A percentile compares a stretch with the other conserved stretches of the same genome.
Evolutionary conservation across 2,888 invertebrate genomes (phyloP).

Genomic region (Tenthredo livida): DNA sequence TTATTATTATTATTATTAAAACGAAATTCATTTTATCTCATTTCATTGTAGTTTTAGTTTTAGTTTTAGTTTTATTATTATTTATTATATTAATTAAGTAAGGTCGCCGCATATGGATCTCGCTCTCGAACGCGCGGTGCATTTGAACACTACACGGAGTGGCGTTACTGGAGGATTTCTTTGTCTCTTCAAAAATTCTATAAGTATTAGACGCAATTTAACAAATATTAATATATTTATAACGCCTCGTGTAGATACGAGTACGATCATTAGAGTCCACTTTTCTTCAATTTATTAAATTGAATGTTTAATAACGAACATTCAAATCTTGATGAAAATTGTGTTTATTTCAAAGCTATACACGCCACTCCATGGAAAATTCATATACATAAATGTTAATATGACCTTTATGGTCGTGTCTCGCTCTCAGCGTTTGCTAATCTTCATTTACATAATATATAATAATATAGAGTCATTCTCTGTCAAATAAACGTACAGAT

Average conservation of each 20-base stretch:
- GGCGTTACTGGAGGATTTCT: not conserved
- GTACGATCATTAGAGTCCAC: not conserved
- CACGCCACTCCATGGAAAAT: not conserved
- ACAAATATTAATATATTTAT: too few relatives aligned
- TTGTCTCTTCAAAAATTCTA: too few relatives aligned
- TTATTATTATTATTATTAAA: not conserved
- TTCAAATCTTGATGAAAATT: too few relatives aligned
- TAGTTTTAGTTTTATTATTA: not conserved
- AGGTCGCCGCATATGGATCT: slow-evolving; percentile 43
- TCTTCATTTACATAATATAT: not conserved
- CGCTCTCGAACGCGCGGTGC: not conserved
- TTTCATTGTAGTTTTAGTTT: not conserved
- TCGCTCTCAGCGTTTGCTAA: not conserved
- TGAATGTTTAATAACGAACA: too few relatives aligned
- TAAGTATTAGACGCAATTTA: too few relatives aligned
- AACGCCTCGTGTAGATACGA: not conserved
- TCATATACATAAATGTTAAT: not conserved
- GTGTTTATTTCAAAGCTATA: not conserved
- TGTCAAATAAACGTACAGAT: slow-evolving; percentile 38
- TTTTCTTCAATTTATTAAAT: too few relatives aligned
- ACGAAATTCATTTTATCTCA: not conserved
- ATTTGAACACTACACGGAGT: not conserved
- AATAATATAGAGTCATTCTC: slow-evolving; percentile 2
- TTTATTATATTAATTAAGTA: slow-evolving; percentile 35
- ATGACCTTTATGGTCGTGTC: not conserved